phyloP scores from a whole-genome alignment of 2,113 vertebrate species.

The Apistogramma diplotaenia region DNA sequence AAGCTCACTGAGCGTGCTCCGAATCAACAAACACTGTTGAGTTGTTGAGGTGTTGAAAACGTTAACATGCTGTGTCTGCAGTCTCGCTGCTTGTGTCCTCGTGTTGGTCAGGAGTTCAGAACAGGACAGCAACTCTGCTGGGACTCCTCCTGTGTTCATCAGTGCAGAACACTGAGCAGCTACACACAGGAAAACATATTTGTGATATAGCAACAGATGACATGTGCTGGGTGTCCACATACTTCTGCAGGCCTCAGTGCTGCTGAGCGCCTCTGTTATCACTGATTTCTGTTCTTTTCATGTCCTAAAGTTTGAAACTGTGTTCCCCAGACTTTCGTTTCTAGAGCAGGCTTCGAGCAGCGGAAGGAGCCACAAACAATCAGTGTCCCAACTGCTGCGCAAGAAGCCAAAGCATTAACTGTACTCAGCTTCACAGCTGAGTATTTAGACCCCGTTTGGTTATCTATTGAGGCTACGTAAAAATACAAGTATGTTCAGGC shows the following conservation, averaged over 20 bases:
- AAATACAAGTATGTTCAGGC: too few species aligned
- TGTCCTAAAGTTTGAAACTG: neutral
- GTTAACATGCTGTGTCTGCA: constrained; percentile 34
- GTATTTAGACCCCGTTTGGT: neutral
- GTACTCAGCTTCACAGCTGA: neutral
- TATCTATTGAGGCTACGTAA: neutral
- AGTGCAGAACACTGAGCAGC: neutral
- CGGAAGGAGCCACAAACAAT: neutral
- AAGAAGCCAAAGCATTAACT: too few species aligned
- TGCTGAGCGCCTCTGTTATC: neutral
- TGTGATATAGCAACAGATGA: neutral
- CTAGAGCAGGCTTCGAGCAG: neutral
- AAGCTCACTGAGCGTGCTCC: constrained; percentile 11
- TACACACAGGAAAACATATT: neutral
- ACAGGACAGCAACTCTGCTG: neutral
- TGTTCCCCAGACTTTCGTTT: neutral
- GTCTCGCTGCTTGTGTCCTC: neutral
- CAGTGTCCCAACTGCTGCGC: neutral
- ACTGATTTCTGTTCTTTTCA: neutral
- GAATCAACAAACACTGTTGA: constrained; percentile 29
- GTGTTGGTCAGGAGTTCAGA: neutral
- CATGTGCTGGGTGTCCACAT: neutral
- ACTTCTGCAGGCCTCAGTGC: neutral
- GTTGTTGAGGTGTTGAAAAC: neutral
- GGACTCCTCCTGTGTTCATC: neutral